Evolutionary conservation across 2,888 invertebrate species (phyloP).

Genomic region (Orthosia gracilis): DNA sequence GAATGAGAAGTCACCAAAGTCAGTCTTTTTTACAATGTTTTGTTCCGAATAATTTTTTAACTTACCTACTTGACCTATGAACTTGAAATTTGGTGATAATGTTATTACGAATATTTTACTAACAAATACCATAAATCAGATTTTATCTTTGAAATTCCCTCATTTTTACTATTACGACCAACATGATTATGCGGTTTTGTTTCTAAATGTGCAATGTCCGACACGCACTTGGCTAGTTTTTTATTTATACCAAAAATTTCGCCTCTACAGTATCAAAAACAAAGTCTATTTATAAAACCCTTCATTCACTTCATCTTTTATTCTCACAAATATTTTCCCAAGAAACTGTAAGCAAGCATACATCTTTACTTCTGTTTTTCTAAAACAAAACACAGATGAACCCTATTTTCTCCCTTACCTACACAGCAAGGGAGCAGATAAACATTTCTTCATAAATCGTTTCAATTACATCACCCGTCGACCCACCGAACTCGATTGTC

Average conservation of each 20-base stretch:
- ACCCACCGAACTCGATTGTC: constrained; percentile 66
- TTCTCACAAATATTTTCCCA: not conserved
- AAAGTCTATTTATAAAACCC: constrained; percentile 10
- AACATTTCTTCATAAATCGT: constrained; percentile 69
- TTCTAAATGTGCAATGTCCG: too few species aligned
- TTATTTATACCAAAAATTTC: not conserved
- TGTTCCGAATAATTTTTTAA: too few species aligned
- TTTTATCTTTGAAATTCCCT: too few species aligned
- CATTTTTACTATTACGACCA: too few species aligned
- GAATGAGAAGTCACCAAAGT: too few species aligned
- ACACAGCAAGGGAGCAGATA: constrained; percentile 41
- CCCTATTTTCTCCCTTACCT: constrained; percentile 1
- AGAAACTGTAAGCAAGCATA: not conserved
- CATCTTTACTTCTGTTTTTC: constrained; percentile 16
- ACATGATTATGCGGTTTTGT: too few species aligned
- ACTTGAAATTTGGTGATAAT: too few species aligned
- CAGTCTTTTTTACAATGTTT: too few species aligned
- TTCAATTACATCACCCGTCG: constrained; percentile 62
- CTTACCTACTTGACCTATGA: too few species aligned
- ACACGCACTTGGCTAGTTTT: too few species aligned
- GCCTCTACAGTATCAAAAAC: not conserved
- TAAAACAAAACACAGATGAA: constrained; percentile 24
- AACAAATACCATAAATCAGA: too few species aligned
- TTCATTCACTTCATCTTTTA: not conserved
- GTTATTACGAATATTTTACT: too few species aligned